These are phyloP conservation scores for Parotia lawesii DNA, from an alignment of 2,113 vertebrate species.

Conservation along the genomic window DNA sequence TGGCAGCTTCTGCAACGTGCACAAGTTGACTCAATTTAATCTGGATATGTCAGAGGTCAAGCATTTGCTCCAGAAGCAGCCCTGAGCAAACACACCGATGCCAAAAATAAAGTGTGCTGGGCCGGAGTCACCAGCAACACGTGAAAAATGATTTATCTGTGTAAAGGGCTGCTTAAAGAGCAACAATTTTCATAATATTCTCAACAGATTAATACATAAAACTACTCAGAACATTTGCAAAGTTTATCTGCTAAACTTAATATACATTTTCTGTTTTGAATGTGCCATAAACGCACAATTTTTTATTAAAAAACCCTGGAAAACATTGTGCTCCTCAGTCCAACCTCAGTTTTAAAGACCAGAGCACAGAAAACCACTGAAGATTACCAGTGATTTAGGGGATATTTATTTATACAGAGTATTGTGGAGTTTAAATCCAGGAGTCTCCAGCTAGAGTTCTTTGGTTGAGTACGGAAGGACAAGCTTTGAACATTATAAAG, in stretches of 20 bases:
- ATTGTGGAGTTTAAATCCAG: neutral
- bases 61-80: neutral
- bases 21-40: neutral
- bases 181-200: neutral
- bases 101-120: neutral
- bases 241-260: neutral
- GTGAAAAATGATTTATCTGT: neutral
- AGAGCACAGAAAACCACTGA: neutral
- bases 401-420: neutral
- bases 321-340: neutral
- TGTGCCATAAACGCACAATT: rapidly evolving
- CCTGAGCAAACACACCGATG: neutral
- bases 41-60: neutral
- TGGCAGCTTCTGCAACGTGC: neutral
- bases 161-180: neutral
- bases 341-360: neutral
- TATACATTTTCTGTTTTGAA: rapidly evolving
- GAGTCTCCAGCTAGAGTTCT: neutral
- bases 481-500: neutral
- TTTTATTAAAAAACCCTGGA: neutral
- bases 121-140: neutral
- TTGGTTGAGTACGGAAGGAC: neutral
- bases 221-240: neutral
- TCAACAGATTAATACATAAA: rapidly evolving
- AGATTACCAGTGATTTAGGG: neutral